A percentile compares a stretch with the other conserved stretches of the same genome.
Conservation (phyloP, 2,113 vertebrate genomes). For the Ceyx cyanopectus region DNA sequence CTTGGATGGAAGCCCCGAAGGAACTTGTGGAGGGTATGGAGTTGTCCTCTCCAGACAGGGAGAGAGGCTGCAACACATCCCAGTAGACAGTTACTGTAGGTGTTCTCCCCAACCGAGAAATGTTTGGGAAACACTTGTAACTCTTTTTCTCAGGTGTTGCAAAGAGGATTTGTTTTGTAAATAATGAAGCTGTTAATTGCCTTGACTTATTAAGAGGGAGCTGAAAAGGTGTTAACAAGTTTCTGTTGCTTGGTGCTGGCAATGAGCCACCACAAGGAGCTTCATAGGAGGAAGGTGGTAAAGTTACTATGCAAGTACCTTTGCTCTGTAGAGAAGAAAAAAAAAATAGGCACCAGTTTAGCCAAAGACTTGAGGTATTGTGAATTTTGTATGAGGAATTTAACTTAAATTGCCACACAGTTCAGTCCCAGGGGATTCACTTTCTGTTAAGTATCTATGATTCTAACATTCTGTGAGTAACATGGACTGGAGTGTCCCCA, state of each 20-base stretch:
- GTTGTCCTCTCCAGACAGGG: background rate
- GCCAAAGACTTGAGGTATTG: background rate
- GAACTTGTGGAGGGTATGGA: rapidly evolving
- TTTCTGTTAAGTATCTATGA: background rate
- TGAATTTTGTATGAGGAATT: background rate
- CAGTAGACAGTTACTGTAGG: background rate
- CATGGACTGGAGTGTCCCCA: background rate
- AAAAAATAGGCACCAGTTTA: background rate
- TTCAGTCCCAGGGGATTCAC: background rate
- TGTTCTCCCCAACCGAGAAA: background rate
- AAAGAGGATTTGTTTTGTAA: conserved; percentile 68
- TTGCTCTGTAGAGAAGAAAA: background rate
- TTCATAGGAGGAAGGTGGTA: background rate
- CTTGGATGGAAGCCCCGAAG: background rate
- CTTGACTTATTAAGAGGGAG: conserved; percentile 42
- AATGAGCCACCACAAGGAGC: background rate
- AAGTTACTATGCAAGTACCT: background rate
- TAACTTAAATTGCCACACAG: background rate
- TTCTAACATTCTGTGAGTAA: too few species aligned
- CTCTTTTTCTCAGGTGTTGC: conserved; percentile 59
- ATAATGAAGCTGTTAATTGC: conserved; percentile 56
- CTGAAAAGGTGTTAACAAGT: conserved; percentile 46
- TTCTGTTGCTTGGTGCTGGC: background rate
- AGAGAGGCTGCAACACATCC: background rate
- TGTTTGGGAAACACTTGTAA: conserved; percentile 59